phyloP scores from a whole-genome alignment of 1,140 invertebrate species.

The Drosophila parabipectinata region DNA sequence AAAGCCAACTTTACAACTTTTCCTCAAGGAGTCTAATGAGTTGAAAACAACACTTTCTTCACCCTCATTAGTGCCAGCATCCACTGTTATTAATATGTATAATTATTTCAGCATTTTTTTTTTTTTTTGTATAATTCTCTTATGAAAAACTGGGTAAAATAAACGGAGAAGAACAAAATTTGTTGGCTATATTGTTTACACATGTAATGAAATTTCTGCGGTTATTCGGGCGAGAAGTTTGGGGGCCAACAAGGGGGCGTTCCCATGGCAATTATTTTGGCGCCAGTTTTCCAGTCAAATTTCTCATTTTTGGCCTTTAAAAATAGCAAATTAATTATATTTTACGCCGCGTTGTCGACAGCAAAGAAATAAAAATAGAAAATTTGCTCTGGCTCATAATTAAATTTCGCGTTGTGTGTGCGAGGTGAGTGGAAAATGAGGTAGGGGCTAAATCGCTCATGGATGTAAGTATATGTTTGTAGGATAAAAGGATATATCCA shows the following conservation, averaged over 20 bases:
- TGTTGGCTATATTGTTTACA: slow-evolving; percentile 64
- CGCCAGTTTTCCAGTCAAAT: slow-evolving; percentile 51
- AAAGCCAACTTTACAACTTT: slow-evolving; percentile 9
- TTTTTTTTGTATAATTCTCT: slow-evolving; percentile 14
- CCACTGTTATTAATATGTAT: slow-evolving; percentile 23
- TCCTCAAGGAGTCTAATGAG: background rate
- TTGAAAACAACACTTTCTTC: slow-evolving; percentile 4
- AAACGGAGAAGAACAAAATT: slow-evolving; percentile 28
- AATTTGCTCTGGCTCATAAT: slow-evolving; percentile 53
- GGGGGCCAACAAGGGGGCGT: background rate
- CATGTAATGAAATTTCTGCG: slow-evolving; percentile 73
- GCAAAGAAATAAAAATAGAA: slow-evolving; percentile 16
- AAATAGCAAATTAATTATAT: slow-evolving; percentile 70
- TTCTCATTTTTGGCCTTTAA: slow-evolving; percentile 51
- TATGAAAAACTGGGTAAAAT: slow-evolving; percentile 13
- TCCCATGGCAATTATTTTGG: slow-evolving; percentile 46
- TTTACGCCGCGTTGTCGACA: slow-evolving; percentile 27
- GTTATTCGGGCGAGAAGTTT: slow-evolving; percentile 34
- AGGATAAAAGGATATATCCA: slow-evolving; percentile 1
- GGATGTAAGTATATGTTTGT: background rate
- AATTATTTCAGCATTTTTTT: slow-evolving; percentile 26
- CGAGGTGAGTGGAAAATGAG: background rate
- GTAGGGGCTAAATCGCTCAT: background rate
- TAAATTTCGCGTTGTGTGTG: slow-evolving; percentile 55
- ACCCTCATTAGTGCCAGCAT: slow-evolving; percentile 18